Conservation (phyloP, 37 sponge, comb jelly and placozoan genomes). For the Chondrilla cf. caribensis region DNA sequence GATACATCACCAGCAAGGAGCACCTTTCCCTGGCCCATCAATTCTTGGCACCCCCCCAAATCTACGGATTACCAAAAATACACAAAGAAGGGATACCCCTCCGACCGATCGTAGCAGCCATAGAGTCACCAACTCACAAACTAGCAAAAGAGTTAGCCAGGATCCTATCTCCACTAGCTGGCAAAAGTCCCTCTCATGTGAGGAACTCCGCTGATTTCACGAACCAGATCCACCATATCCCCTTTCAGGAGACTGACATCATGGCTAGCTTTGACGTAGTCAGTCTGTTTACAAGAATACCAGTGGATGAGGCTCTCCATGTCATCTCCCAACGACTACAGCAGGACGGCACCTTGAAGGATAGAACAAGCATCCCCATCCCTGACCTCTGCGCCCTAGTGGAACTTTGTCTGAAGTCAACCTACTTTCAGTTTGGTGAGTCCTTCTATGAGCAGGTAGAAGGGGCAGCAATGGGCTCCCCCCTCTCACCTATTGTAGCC, state of each 20-base stretch:
- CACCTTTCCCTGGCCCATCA: too few species aligned
- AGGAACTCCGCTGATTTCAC: not conserved
- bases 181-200: not conserved
- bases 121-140: not conserved
- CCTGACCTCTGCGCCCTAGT: not conserved
- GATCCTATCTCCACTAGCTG: not conserved
- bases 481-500: slow-evolving; percentile 25
- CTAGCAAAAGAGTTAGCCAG: not conserved
- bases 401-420: slow-evolving; percentile 4
- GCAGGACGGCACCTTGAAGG: not conserved
- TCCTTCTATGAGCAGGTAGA: slow-evolving; percentile 23
- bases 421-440: slow-evolving; percentile 8
- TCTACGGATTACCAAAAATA: not conserved
- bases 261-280: slow-evolving; percentile 6
- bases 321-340: not conserved
- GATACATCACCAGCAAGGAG: too few species aligned
- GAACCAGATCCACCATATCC: not conserved
- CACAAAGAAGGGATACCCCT: slow-evolving; percentile 4
- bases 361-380: not conserved
- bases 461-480: slow-evolving; percentile 38
- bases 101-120: not conserved
- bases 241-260: not conserved
- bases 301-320: slow-evolving; percentile 1
- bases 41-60: too few species aligned
- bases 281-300: slow-evolving; percentile 17